Evolutionary conservation across 2,797 vertebrate species (phyloP), one percentile per base, ranked within the genome.

Genomic region (Cuniculus paca): DNA sequence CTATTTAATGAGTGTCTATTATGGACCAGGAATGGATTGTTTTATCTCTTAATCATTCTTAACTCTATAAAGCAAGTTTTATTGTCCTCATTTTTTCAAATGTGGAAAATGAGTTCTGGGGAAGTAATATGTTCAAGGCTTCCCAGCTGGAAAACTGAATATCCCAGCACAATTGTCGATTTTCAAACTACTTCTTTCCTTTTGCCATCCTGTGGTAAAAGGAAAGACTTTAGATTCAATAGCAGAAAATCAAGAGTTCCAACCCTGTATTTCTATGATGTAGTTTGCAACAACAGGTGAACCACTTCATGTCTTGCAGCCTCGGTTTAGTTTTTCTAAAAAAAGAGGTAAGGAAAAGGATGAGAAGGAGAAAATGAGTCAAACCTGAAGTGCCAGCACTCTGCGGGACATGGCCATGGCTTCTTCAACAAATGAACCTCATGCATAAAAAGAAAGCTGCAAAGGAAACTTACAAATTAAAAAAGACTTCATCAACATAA

Each of bases 321-420:
- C 19, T 28, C 61, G 31, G 20, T 28, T 48, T 6, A 75, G 48
- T 81, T 58, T 58, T 94, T 92, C 60, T 74, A 20, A 3, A 78
- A 79, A 88, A 84, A 63, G 20, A 70, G 54, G 6, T 50, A 39
- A 68, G 60, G 77, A 79, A 54, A 78, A 77, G 42, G 42, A 20
- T 85, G 45, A 82, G 42, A 58, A 78, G 34, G 63, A 90, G 45
- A 92, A 94, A 95, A 50, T 70, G 50, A 92, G 74, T 52, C 34
- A 89, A 45, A 83, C 83, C 20, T 79, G 52, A 85, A 88, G 84
- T 75, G 58, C 65, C 72, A 45, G 70, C 79, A 45, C 94, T 91
- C 87, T 74, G 39, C 34, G 68, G 36, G 39, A 96, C 77, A 87
- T 82, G 61, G 26, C 17, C 26, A 70, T 83, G 6, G 28, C 88